Base-by-base conservation (phyloP, 2,888 invertebrate species). In the Diaphora mendica region DNA sequence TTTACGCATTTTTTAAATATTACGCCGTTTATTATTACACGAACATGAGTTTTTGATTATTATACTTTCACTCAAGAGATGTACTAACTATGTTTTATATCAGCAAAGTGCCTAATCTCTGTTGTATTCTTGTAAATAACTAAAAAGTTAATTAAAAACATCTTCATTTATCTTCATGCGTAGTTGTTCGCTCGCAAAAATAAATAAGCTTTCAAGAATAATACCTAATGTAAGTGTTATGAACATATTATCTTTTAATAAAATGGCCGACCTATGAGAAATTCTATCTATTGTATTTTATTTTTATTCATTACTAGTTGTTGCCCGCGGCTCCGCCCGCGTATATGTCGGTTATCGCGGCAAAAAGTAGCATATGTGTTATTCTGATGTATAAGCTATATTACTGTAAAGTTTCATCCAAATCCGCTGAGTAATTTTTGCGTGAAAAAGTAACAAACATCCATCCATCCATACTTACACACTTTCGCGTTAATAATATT, bases 191-290 rank as follows among this genome's bases (percentile, higher is more conserved):
- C n/a, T 55, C n/a, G 11, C 23, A 23, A n/a, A 55, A 55, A 55
- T 55, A 55, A 55, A 55, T 55, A 55, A 55, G n/a, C 51, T 55
- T 51, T 51, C 7, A 51, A 51, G 51, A 51, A 51, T 23, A 23
- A 55, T 55, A 55, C 51, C n/a, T 55, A 55, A 55, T n/a, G 51
- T 55, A 55, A n/a, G n/a, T 55, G n/a, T 55, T 55, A n/a, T 55
- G n/a, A 55, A 55, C 51, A 11, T 9, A 23, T 55, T 55, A 55
- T n/a, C 51, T 55, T 11, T 55, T 55, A 44, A 55, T 55, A 9
- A 55, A 55, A 55, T 55, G 51, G 8, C 51, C 9, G 44, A 23
- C 51, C 51, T 23, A n/a, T 55, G 51, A 51, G 51, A 23, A 55
- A 3, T n/a, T 55, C 51, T n/a, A 55, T 9, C 51, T 51, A 51